Percentiles rank a stretch among this genome's conserved stretches.
These are phyloP conservation scores for Nemotelus pantherinus DNA, from an alignment of 2,888 invertebrate species.

Conservation along the genomic window DNA sequence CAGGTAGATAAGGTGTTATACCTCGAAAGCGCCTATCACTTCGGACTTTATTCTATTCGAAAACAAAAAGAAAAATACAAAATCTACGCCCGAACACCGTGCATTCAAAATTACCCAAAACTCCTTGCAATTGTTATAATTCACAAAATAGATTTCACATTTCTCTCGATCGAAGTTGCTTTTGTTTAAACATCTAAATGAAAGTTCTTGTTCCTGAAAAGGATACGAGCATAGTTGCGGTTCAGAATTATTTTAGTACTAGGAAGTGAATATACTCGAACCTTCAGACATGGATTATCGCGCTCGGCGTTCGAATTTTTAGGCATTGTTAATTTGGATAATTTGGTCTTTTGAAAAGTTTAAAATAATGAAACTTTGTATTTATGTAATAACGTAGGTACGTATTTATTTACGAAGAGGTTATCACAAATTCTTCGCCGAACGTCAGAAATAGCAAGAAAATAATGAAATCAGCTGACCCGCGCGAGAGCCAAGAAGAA, in stretches of 20 bases:
- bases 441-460: too few relatives aligned
- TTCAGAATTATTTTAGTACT: background rate
- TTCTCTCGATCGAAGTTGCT: slow-evolving; percentile 73
- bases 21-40: slow-evolving; percentile 72
- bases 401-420: too few relatives aligned
- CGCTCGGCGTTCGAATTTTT: slow-evolving; percentile 59
- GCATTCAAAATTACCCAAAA: slow-evolving; percentile 76
- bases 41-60: slow-evolving; percentile 68
- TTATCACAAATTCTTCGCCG: too few relatives aligned
- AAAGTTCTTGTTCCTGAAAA: slow-evolving; percentile 76
- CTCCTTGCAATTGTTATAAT: slow-evolving; percentile 80
- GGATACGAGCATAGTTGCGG: background rate
- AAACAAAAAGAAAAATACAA: slow-evolving; percentile 53
- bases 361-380: too few relatives aligned
- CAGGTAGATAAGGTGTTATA: slow-evolving; percentile 74
- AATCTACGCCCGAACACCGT: background rate
- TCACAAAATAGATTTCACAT: slow-evolving; percentile 76
- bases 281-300: slow-evolving; percentile 63
- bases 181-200: slow-evolving; percentile 76
- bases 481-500: background rate
- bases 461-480: too few relatives aligned
- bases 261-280: slow-evolving; percentile 48
- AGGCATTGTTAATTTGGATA: slow-evolving; percentile 55
- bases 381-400: too few relatives aligned
- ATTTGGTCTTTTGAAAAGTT: too few relatives aligned